These are phyloP conservation scores for Conomelus anceps DNA, from an alignment of 2,888 invertebrate genomes.

Conservation along the genomic window DNA sequence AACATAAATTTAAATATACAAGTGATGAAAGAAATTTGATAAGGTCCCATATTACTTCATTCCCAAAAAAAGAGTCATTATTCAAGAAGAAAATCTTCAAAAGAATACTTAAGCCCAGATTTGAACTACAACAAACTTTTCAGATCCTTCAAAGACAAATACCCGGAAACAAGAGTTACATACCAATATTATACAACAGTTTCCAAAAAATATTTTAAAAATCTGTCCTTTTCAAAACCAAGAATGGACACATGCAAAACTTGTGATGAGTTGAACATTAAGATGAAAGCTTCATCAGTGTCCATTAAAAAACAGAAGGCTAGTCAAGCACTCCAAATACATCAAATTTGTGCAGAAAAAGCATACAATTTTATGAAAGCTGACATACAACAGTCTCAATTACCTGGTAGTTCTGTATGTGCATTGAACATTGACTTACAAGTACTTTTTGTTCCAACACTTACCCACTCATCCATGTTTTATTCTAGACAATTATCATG, in stretches of 20 bases:
- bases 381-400: neutral
- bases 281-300: neutral
- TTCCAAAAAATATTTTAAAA: slow-evolving; percentile 15
- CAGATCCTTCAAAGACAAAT: neutral
- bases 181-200: neutral
- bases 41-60: neutral
- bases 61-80: neutral
- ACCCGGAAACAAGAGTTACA: neutral
- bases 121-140: slow-evolving; percentile 6
- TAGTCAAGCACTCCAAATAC: slow-evolving; percentile 10
- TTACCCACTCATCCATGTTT: neutral
- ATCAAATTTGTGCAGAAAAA: slow-evolving; percentile 27
- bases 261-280: slow-evolving; percentile 12
- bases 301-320: neutral
- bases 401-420: neutral
- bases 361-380: neutral
- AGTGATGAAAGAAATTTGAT: neutral
- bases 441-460: neutral
- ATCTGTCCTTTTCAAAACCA: slow-evolving; percentile 4
- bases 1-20: neutral
- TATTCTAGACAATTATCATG: neutral
- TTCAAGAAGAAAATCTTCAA: neutral
- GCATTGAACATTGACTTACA: neutral
- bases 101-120: neutral
- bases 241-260: slow-evolving; percentile 22